Percentiles rank a stretch among this genome's conserved stretches.
Conservation (phyloP, 64 coral and sea anemone genomes). For the Montipora cactus region DNA sequence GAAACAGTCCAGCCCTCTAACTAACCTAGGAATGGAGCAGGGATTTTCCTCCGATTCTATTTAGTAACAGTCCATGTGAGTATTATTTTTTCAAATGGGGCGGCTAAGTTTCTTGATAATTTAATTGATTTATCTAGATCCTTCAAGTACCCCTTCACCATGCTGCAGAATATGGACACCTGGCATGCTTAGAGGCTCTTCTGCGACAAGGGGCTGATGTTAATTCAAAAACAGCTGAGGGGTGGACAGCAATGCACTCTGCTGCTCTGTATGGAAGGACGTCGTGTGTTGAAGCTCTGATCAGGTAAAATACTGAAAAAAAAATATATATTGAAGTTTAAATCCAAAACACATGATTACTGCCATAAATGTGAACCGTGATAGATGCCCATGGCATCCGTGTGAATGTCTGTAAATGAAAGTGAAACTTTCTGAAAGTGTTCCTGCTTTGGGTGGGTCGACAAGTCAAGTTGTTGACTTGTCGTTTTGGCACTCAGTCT, state of each 20-base stretch:
- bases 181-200: constrained; percentile 91
- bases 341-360: background rate
- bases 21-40: too few relatives aligned
- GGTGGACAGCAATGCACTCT: constrained; percentile 93
- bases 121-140: constrained; percentile 46
- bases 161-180: constrained; percentile 91
- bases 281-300: constrained; percentile 84
- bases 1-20: too few relatives aligned
- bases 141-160: constrained; percentile 95
- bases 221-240: constrained; percentile 83
- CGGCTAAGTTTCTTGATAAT: background rate
- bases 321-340: background rate
- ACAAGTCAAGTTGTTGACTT: too few relatives aligned
- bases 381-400: too few relatives aligned
- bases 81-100: too few relatives aligned
- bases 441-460: too few relatives aligned
- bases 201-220: constrained; percentile 91
- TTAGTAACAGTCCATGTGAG: too few relatives aligned
- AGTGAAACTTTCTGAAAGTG: too few relatives aligned
- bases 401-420: too few relatives aligned
- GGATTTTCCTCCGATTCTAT: too few relatives aligned
- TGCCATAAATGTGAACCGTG: background rate
- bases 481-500: too few relatives aligned
- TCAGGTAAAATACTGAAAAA: constrained; percentile 60
- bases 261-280: constrained; percentile 88